Evolutionary conservation across 2,888 invertebrate genomes (phyloP).

Genomic region (Megastigmus dorsalis): DNA sequence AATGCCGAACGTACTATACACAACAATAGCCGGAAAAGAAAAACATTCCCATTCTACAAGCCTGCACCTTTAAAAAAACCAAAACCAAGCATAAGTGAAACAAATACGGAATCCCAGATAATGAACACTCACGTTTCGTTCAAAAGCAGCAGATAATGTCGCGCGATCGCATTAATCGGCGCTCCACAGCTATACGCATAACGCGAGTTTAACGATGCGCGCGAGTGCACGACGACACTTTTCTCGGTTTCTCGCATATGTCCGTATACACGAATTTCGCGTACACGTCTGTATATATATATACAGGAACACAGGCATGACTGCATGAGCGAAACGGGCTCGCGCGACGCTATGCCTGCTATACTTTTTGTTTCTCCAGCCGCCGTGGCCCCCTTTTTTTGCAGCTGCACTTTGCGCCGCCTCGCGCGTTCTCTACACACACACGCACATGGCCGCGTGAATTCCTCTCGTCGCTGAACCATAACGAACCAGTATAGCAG

Average conservation of each 20-base stretch:
- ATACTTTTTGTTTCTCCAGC: neutral
- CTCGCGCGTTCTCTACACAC: neutral
- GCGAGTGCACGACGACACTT: neutral
- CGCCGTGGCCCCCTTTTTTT: neutral
- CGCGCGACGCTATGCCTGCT: neutral
- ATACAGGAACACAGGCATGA: too few species aligned
- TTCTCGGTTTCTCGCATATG: neutral
- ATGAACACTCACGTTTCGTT: neutral
- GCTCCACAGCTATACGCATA: too few species aligned
- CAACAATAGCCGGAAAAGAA: too few species aligned
- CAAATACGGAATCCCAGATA: neutral
- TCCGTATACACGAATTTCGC: too few species aligned
- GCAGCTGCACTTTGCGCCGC: slow-evolving; percentile 15
- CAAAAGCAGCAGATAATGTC: neutral
- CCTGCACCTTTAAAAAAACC: too few species aligned
- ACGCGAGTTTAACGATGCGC: too few species aligned
- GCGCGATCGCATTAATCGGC: slow-evolving; percentile 7
- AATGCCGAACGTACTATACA: too few species aligned
- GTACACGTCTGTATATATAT: too few species aligned
- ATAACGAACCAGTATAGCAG: slow-evolving; percentile 32
- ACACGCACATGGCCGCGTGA: neutral
- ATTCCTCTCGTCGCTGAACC: slow-evolving; percentile 13
- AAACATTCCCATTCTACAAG: too few species aligned
- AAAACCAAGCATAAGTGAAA: too few species aligned
- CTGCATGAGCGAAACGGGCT: too few species aligned